Conservation (phyloP, 2,797 vertebrate genomes). For the Margarornis squamiger region DNA sequence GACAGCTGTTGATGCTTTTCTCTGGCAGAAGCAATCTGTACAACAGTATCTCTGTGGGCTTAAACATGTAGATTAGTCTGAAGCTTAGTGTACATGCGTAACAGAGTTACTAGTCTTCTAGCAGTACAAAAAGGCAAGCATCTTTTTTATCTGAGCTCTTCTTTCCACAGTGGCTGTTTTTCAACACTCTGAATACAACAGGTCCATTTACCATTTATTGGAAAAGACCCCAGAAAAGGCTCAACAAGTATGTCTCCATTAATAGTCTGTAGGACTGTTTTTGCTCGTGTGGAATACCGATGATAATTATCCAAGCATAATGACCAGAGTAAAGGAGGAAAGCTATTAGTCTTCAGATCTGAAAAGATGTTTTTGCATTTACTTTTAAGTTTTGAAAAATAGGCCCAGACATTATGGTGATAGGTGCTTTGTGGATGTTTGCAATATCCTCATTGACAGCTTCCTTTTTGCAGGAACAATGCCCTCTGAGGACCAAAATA, state of each 20-base stretch:
- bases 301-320: fast-evolving
- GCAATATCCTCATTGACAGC: not conserved
- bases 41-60: not conserved
- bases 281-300: not conserved
- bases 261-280: not conserved
- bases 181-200: not conserved
- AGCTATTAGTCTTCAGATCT: not conserved
- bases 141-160: not conserved
- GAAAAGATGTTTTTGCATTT: not conserved
- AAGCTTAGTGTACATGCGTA: not conserved
- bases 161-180: not conserved
- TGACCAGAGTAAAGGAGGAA: not conserved
- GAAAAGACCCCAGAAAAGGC: not conserved
- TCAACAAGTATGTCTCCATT: fast-evolving
- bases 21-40: not conserved
- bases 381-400: not conserved
- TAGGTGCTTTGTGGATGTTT: not conserved
- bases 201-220: fast-evolving
- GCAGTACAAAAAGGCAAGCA: not conserved
- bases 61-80: not conserved
- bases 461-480: not conserved
- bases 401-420: not conserved
- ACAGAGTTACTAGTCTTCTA: not conserved
- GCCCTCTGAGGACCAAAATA: not conserved
- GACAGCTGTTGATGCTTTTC: not conserved